Evolutionary conservation across 1,140 invertebrate genomes (phyloP), one percentile per base, ranked within the genome.

Genomic region (Pomacea maculata): DNA sequence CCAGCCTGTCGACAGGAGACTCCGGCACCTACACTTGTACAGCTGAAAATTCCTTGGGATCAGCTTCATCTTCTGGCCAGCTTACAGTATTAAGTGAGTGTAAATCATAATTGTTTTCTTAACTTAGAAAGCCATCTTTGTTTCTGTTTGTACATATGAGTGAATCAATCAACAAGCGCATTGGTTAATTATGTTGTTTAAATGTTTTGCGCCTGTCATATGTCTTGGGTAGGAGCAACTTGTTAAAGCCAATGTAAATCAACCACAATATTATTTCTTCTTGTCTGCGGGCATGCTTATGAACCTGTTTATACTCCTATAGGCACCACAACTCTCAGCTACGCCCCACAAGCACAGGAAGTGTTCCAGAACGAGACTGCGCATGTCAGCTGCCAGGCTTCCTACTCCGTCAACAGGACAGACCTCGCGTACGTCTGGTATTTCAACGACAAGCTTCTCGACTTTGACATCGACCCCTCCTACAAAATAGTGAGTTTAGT

Each of bases 21-120:
- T 85, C 83, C 52, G 92, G 91, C 3, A 81, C 72, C 15, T 92
- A 92, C 76, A 86, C 82, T 25, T 92, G 92, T 82, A 85, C 79
- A 61, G 91, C 89, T 9, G 83, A 79, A 2, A 92, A 92, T 82
- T 52, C 17, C 45, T 14, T 64, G 72, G 81, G 81, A 19, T 67
- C 10, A 19, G 81, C 77, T 17, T 57, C 61, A 11, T 77, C 75
- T 63, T 61, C 67, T 54, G 80, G 80, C 0, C 15, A 25, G 4
- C 77, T 79, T 10, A 73, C 65, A 54, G 54, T 79, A 9, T n/a
- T 75, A 12, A 25, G 81, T 82, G 64, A 54, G 81, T 6, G 34
- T 45, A 45, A 45, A 45, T 45, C 6, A 45, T 25, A 25, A 25
- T 45, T 45, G 6, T 6, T 45, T 45, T 45, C 34, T 45, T 45